These are phyloP conservation scores for Camponotus floridanus DNA, from an alignment of 1,140 invertebrate species.

Conservation along the genomic window DNA sequence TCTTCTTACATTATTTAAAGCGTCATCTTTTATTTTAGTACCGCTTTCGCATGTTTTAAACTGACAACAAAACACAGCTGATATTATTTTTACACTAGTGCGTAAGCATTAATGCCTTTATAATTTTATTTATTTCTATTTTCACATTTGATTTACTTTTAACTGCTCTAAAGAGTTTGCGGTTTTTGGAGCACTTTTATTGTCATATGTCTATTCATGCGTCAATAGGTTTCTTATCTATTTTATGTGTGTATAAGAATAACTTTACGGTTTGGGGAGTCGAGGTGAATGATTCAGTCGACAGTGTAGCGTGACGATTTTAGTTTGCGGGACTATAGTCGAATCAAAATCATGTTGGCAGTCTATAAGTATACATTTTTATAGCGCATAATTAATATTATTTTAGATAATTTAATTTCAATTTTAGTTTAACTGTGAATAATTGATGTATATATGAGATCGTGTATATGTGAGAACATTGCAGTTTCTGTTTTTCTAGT, in stretches of 20 bases:
- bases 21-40: neutral
- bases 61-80: neutral
- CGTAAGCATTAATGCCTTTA: neutral
- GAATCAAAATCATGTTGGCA: constrained; percentile 2
- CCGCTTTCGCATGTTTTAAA: neutral
- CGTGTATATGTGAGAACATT: neutral
- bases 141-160: constrained; percentile 19
- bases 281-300: constrained; percentile 47
- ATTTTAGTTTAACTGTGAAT: neutral
- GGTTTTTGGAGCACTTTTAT: constrained; percentile 30
- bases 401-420: neutral
- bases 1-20: neutral
- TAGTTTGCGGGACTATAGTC: constrained; percentile 2
- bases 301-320: constrained; percentile 32
- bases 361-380: neutral
- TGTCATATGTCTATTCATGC: constrained; percentile 65
- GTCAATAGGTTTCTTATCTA: constrained; percentile 74
- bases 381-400: neutral
- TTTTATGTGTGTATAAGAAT: constrained; percentile 74
- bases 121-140: constrained; percentile 29
- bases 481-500: neutral
- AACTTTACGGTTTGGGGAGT: constrained; percentile 64
- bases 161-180: constrained; percentile 15
- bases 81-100: neutral
- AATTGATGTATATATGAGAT: neutral